Evolutionary conservation across 2,797 vertebrate genomes (phyloP).

Genomic region (Acomys russatus): DNA sequence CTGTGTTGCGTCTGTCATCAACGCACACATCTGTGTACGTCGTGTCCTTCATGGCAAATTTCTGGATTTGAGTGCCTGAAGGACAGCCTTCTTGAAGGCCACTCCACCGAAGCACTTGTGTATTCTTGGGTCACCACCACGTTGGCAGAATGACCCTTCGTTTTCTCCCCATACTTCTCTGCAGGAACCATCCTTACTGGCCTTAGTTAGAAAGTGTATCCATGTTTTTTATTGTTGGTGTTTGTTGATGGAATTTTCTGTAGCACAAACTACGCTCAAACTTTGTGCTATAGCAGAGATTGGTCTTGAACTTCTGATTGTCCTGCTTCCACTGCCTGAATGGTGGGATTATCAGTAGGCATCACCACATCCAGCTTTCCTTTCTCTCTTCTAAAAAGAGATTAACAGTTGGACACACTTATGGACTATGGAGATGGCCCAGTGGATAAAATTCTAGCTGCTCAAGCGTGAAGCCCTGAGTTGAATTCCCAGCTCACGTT

Average conservation of each 20-base stretch:
- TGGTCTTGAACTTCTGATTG: neutral
- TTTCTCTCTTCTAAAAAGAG: neutral
- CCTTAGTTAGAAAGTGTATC: neutral
- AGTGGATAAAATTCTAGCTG: neutral
- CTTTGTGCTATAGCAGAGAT: neutral
- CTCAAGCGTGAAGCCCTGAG: neutral
- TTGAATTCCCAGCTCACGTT: neutral
- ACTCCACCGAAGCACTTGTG: neutral
- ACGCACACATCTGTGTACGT: neutral
- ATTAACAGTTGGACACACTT: neutral
- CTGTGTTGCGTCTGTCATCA: neutral
- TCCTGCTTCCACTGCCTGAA: no score
- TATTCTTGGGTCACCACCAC: neutral
- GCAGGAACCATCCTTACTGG: neutral
- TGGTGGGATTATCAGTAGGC: neutral
- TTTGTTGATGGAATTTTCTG: neutral
- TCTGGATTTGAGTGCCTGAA: neutral
- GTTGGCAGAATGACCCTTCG: neutral
- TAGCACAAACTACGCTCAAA: neutral
- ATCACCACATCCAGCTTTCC: neutral
- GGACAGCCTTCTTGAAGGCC: neutral
- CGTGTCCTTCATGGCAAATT: neutral
- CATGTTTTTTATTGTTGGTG: neutral
- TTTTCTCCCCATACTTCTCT: neutral
- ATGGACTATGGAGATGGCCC: neutral